These are phyloP conservation scores for Plectus sambesii DNA, from an alignment of 1,140 invertebrate genomes.

Conservation along the genomic window DNA sequence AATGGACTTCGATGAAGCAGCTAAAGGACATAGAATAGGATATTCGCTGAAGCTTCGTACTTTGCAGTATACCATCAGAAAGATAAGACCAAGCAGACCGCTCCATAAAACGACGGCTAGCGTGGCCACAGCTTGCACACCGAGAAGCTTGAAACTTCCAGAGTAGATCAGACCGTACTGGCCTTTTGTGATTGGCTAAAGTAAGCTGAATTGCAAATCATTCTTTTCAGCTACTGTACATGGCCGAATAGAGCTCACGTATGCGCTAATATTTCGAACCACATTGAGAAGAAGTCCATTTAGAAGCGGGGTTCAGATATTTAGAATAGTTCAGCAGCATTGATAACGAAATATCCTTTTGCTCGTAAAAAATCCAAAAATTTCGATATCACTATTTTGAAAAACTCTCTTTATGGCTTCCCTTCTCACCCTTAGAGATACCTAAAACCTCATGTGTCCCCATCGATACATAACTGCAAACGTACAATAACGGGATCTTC, in stretches of 20 bases:
- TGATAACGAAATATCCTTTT: constrained; percentile 6
- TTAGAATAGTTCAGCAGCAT: too few relatives aligned
- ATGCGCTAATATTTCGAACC: too few relatives aligned
- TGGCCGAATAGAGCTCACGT: too few relatives aligned
- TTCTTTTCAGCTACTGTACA: not conserved
- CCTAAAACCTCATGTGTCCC: not conserved
- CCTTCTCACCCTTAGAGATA: not conserved
- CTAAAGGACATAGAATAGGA: constrained; percentile 5
- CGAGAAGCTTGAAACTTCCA: constrained; percentile 17
- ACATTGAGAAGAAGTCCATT: too few relatives aligned
- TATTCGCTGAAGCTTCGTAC: not conserved
- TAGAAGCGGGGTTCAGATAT: too few relatives aligned
- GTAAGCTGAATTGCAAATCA: constrained; percentile 2
- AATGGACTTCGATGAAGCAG: constrained; percentile 23
- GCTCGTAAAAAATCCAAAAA: too few relatives aligned
- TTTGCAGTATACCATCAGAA: constrained; percentile 14
- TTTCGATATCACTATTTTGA: too few relatives aligned
- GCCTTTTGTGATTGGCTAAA: constrained; percentile 10
- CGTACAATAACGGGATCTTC: constrained; percentile 59
- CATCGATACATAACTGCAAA: not conserved
- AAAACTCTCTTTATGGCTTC: too few relatives aligned
- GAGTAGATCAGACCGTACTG: constrained; percentile 20
- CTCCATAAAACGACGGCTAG: constrained; percentile 19
- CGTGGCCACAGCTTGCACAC: constrained; percentile 18
- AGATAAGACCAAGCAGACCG: constrained; percentile 15